phyloP scores from a whole-genome alignment of 2,113 vertebrate genomes.

The Litocranius walleri region DNA sequence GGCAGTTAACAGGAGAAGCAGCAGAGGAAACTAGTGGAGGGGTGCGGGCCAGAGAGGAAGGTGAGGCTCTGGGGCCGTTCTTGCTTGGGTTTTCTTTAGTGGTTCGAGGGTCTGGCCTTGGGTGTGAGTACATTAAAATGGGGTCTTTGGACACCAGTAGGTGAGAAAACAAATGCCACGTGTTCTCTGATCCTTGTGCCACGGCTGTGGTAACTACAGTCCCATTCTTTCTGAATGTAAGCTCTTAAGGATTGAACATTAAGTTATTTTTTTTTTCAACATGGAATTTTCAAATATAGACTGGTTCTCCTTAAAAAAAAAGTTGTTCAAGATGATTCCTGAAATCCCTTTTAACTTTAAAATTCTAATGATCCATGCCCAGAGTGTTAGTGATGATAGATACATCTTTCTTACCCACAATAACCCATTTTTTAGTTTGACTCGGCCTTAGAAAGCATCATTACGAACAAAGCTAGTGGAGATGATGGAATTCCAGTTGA shows the following conservation, averaged over 20 bases:
- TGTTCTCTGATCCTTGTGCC: neutral
- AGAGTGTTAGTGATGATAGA: neutral
- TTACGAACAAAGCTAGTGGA: too few relatives aligned
- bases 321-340: neutral
- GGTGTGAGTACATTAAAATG: neutral
- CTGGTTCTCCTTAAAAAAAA: neutral
- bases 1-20: neutral
- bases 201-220: neutral
- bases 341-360: neutral
- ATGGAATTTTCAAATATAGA: neutral
- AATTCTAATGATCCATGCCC: neutral
- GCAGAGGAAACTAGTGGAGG: neutral
- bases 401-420: neutral
- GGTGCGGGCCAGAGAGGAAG: fast-evolving
- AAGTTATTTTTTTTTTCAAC: neutral
- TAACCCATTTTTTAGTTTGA: neutral
- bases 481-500: too few relatives aligned
- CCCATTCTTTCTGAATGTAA: neutral
- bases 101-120: neutral
- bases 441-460: too few relatives aligned
- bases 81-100: neutral
- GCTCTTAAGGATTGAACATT: neutral
- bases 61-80: fast-evolving
- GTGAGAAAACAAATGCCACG: neutral
- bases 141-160: neutral